phyloP scores from a whole-genome alignment of 1,140 invertebrate species.

The Dendrolimus punctatus region DNA sequence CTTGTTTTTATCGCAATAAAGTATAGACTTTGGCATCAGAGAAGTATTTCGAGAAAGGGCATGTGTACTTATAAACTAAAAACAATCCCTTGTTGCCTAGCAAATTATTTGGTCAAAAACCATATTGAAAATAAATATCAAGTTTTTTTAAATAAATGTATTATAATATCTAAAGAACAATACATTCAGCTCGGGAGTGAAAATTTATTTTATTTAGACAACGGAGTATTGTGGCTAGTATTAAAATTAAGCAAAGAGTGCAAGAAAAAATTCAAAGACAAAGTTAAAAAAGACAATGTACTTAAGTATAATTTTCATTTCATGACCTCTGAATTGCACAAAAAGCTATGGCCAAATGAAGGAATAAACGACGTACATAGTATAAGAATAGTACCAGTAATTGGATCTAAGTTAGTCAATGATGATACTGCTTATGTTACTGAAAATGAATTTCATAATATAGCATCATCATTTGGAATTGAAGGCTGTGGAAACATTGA shows the following conservation, averaged over 20 bases:
- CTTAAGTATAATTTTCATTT: constrained; percentile 40
- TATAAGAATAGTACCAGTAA: constrained; percentile 48
- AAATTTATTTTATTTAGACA: constrained; percentile 59
- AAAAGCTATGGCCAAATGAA: constrained; percentile 36
- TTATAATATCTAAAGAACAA: constrained; percentile 46
- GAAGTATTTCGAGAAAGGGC: constrained; percentile 11
- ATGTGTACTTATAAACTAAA: constrained; percentile 39
- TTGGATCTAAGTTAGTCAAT: constrained; percentile 40
- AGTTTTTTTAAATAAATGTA: constrained; percentile 45
- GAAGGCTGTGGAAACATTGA: constrained; percentile 24
- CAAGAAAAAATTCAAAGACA: constrained; percentile 33
- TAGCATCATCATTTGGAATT: constrained; percentile 38
- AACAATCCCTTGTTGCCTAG: constrained; percentile 29
- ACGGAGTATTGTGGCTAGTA: constrained; percentile 51
- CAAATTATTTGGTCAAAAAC: constrained; percentile 29
- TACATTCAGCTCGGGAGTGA: constrained; percentile 48
- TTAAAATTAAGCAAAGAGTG: constrained; percentile 37
- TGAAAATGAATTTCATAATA: constrained; percentile 51
- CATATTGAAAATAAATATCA: constrained; percentile 31
- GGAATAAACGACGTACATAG: constrained; percentile 21
- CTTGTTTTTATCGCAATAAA: constrained; percentile 57
- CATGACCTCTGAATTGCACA: constrained; percentile 53
- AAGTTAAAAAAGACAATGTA: constrained; percentile 17
- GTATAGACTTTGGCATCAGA: constrained; percentile 42
- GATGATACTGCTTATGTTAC: constrained; percentile 34